Conservation (phyloP, 2,888 invertebrate genomes). For the Amaurobius ferox region DNA sequence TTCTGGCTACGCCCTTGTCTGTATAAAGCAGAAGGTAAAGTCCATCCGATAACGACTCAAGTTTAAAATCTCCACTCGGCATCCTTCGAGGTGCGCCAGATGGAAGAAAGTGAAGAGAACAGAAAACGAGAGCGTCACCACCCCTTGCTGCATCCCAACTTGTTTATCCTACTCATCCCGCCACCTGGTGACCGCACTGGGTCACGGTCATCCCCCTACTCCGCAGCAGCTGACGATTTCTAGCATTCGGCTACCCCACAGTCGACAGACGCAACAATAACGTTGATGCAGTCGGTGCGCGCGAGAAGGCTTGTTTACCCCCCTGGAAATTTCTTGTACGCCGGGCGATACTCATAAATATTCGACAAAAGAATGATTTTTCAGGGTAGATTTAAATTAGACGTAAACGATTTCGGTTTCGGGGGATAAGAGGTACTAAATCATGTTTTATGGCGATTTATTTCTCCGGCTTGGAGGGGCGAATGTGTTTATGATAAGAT, state of each 20-base stretch:
- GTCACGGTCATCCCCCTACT: slow-evolving; percentile 44
- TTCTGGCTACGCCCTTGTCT: too few species aligned
- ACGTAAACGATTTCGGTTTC: slow-evolving; percentile 28
- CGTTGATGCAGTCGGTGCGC: slow-evolving; percentile 36
- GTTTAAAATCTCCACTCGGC: too few species aligned
- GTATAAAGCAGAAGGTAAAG: too few species aligned
- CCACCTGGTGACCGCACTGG: slow-evolving; percentile 48
- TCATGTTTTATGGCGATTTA: slow-evolving; percentile 23
- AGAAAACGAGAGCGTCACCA: background rate
- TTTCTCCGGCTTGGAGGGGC: background rate
- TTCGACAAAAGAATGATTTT: slow-evolving; percentile 53
- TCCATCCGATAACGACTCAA: too few species aligned
- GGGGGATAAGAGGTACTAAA: background rate
- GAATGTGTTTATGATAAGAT: background rate
- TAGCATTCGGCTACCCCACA: too few species aligned
- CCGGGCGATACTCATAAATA: slow-evolving; percentile 49
- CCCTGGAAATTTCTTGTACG: background rate
- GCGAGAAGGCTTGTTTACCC: slow-evolving; percentile 47
- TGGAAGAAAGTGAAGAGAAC: background rate
- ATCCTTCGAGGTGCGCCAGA: background rate
- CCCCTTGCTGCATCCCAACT: background rate
- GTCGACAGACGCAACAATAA: background rate
- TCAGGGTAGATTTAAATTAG: slow-evolving; percentile 50
- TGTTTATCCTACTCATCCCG: background rate
- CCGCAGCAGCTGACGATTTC: slow-evolving; percentile 27